Base-by-base conservation (phyloP, 2,888 invertebrate genomes). In the Anarsia innoxiella region DNA sequence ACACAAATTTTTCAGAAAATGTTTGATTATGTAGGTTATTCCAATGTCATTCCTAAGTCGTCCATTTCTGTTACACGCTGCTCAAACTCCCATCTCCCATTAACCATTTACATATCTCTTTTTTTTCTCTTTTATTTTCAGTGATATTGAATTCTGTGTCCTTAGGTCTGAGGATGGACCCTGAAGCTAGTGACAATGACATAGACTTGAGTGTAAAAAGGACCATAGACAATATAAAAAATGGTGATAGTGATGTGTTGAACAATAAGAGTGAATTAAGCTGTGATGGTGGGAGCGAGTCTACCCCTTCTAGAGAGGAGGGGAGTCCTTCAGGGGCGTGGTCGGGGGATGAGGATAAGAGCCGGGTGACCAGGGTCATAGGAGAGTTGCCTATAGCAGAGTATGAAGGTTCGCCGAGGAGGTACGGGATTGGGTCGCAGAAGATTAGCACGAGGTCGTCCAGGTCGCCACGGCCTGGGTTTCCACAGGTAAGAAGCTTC, bases 301-400 rank as follows among this genome's bases (percentile, higher is more conserved):
- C 79, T 23, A 59, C 66, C 35, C 66, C 68, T 3, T 77, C 77
- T 9, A 52, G 74, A 43, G 82, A 74, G 41, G 78, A 72, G 10
- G 66, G 59, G 39, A 76, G 83, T 37, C 75, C 75, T 1, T 65
- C 70, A n/a, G 72, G 73, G 23, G 67, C 59, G 30, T 77, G 78
- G 69, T 46, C 69, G 10, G 74, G 72, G 6, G 84, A 73, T 25
- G 86, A 76, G 48, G 83, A 72, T 37, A 74, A 70, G 56, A 56
- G 51, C 48, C 58, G 79, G 48, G 88, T 90, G 25, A 86, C 90
- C 41, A 84, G 90, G 57, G 89, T 93, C 27, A 93, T 94, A 58
- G 94, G 93, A 31, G 92, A 90, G 71, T 83, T 94, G 56, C 95
- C 95, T n/a, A 96, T 96, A 53, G 95, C 96, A 12, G 94, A 96